phyloP scores from a whole-genome alignment of 2,113 vertebrate species.

The Phyllostomus discolor region DNA sequence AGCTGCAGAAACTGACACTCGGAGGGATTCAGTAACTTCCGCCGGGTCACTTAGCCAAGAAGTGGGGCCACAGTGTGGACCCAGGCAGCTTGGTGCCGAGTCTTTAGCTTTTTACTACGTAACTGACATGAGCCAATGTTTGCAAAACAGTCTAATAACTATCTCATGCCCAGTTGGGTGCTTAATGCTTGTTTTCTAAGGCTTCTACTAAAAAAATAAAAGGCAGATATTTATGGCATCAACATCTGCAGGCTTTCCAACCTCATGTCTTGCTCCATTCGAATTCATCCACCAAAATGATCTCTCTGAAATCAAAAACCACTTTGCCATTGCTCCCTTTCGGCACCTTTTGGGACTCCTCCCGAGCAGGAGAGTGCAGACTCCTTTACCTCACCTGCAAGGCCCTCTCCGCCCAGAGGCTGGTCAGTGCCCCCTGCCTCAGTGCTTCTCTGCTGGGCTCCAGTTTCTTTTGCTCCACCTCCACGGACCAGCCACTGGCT shows the following conservation, averaged over 20 bases:
- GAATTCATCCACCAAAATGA: background rate
- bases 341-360: background rate
- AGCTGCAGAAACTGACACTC: background rate
- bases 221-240: background rate
- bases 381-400: background rate
- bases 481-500: background rate
- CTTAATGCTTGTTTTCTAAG: constrained; percentile 13
- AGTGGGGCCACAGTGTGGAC: background rate
- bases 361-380: background rate
- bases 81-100: background rate
- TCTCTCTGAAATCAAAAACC: background rate
- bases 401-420: background rate
- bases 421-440: accelerated
- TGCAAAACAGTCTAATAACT: background rate
- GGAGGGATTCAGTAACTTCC: background rate
- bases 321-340: background rate
- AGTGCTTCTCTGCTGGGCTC: background rate
- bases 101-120: background rate
- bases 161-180: background rate
- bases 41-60: background rate
- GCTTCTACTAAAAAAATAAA: constrained; percentile 1
- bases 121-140: background rate
- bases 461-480: background rate
- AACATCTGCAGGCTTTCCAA: background rate
- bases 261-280: background rate